Percentiles rank a stretch among this genome's conserved stretches.
phyloP scores from a whole-genome alignment of 2,113 vertebrate genomes.

The Vulpes ferrilata region DNA sequence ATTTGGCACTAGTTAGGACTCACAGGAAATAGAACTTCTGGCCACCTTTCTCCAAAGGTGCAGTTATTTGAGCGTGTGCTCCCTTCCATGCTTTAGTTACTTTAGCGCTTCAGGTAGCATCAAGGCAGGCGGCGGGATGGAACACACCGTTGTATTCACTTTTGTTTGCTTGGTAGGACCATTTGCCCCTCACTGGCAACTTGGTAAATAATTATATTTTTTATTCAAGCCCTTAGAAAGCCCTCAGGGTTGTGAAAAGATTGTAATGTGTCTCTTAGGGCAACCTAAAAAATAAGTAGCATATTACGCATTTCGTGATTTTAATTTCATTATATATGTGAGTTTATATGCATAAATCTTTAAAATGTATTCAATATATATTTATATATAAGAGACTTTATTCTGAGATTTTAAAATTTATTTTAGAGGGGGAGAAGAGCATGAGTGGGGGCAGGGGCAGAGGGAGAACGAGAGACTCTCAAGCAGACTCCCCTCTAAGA shows the following conservation, averaged over 20 bases:
- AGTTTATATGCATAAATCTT: too few relatives aligned
- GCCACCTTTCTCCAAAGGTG: background rate
- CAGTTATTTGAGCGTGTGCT: background rate
- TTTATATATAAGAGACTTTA: background rate
- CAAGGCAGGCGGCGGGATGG: background rate
- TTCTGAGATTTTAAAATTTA: background rate
- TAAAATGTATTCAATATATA: background rate
- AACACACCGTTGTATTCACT: background rate
- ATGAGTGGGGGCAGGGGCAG: background rate
- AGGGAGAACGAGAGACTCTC: background rate
- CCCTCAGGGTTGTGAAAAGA: background rate
- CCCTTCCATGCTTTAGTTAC: background rate
- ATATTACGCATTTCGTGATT: background rate
- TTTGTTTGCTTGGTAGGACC: background rate
- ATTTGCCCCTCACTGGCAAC: background rate
- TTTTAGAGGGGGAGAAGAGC: background rate
- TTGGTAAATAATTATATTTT: slow-evolving; percentile 54
- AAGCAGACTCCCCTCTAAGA: background rate
- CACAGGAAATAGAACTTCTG: background rate
- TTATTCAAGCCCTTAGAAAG: background rate
- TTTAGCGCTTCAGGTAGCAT: background rate
- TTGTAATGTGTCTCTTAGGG: background rate
- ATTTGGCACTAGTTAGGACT: background rate
- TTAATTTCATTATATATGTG: background rate
- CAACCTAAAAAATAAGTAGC: background rate